Evolutionary conservation across 2,888 invertebrate species (phyloP), one percentile per base, ranked within the genome.

Genomic region (Mamestra brassicae): DNA sequence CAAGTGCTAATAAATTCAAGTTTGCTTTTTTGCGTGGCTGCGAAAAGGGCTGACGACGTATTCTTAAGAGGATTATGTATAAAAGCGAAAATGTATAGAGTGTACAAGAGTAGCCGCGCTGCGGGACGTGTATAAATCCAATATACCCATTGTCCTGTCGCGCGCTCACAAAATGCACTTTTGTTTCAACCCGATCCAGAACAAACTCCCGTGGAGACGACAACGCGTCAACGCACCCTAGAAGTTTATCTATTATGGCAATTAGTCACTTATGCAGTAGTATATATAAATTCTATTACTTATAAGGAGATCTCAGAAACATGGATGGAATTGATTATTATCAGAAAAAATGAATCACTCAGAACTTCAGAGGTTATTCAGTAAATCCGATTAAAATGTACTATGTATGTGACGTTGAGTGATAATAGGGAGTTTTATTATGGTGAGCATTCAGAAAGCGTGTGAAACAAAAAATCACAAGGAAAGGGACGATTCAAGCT

Each of bases 81-180:
- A 77, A 78, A 82, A 72, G 78, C 78, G 78, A 77, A 77, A 86
- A 82, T 80, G 77, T 85, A 85, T 83, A 68, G 81, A 74, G 81
- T 77, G 81, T 82, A 91, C 91, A 90, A 85, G 87, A 84, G 88
- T 81, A 84, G 88, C 83, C 88, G 92, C 93, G 89, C 93, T 85
- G 92, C 92, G 91, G 92, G 93, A 88, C 87, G 90, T 90, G 92
- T 91, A 94, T 93, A 94, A 95, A 94, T 94, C 90, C 90, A 88
- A 88, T 89, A 84, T 87, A 83, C 80, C 92, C 93, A 95, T 95
- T 95, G 95, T 94, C 89, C 93, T 94, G 94, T 94, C 93, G 90
- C 87, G 88, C 86, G 86, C 89, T 86, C 88, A 89, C 88, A 90
- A 91, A 92, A 88, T 90, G 90, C 90, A 90, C 91, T 93, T 89